These are phyloP conservation scores for Lepidocyrtoides sp. DNA, from an alignment of 2,888 invertebrate genomes.

Conservation along the genomic window DNA sequence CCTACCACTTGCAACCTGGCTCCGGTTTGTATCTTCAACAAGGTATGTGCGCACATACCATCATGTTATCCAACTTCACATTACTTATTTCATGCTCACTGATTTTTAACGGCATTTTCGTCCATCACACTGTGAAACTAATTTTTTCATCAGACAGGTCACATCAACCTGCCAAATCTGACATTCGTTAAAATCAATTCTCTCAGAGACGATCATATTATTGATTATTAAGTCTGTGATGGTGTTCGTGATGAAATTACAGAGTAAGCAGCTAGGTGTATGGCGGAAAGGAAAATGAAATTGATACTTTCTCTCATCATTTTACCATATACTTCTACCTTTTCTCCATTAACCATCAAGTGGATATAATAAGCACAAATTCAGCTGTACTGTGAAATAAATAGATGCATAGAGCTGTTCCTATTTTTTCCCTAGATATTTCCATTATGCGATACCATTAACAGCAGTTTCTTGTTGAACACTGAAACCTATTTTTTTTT, in stretches of 20 bases:
- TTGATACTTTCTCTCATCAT: conserved; percentile 23
- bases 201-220: background rate
- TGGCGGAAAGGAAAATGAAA: conserved; percentile 15
- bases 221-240: background rate
- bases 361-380: too few relatives aligned
- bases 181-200: conserved; percentile 44
- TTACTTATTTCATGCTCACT: background rate
- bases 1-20: conserved; percentile 84
- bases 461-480: background rate
- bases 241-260: too few relatives aligned
- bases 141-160: background rate
- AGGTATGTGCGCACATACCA: conserved; percentile 80
- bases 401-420: too few relatives aligned
- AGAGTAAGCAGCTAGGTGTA: background rate
- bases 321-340: background rate
- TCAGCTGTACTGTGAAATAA: too few relatives aligned
- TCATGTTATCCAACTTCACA: background rate
- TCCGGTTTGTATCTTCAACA: conserved; percentile 85
- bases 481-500: conserved; percentile 1
- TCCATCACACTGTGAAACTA: too few relatives aligned
- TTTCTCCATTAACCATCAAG: background rate
- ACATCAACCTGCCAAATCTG: background rate
- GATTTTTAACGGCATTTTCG: conserved; percentile 9
- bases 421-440: background rate
- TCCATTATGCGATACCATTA: conserved; percentile 20